phyloP scores from a whole-genome alignment of 2,113 vertebrate genomes.

The Candoia aspera region DNA sequence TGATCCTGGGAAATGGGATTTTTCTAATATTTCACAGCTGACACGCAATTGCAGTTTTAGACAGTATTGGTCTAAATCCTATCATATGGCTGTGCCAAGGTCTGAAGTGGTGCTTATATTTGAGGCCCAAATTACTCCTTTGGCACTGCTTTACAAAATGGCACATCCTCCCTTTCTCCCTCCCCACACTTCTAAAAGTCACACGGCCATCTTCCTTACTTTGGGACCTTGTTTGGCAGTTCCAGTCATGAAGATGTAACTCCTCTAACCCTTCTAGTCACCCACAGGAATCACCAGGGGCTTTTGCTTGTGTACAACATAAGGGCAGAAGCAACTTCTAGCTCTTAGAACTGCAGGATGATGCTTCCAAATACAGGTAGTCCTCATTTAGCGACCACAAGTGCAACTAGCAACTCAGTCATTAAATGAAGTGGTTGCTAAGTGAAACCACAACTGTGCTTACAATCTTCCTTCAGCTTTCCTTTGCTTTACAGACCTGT shows the following conservation, averaged over 20 bases:
- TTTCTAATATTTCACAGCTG: not conserved
- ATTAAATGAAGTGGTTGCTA: not conserved
- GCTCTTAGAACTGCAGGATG: not conserved
- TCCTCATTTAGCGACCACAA: not conserved
- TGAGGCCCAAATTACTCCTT: not conserved
- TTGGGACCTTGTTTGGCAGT: not conserved
- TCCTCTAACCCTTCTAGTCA: not conserved
- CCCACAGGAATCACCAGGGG: not conserved
- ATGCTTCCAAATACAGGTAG: not conserved
- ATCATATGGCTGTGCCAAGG: not conserved
- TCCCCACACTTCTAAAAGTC: not conserved
- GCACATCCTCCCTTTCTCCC: not conserved
- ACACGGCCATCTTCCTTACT: not conserved
- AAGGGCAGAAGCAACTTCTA: not conserved
- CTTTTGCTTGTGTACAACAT: not conserved
- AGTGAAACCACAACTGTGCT: not conserved
- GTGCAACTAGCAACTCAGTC: not conserved
- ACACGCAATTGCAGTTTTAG: not conserved
- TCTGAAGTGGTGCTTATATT: not conserved
- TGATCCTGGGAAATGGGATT: not conserved
- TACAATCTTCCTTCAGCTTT: not conserved
- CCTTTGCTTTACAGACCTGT: not conserved
- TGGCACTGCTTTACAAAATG: not conserved
- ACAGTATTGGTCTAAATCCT: not conserved
- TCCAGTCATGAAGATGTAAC: not conserved